Evolutionary conservation across 2,888 invertebrate genomes (phyloP).

Genomic region (Oscheius onirici): DNA sequence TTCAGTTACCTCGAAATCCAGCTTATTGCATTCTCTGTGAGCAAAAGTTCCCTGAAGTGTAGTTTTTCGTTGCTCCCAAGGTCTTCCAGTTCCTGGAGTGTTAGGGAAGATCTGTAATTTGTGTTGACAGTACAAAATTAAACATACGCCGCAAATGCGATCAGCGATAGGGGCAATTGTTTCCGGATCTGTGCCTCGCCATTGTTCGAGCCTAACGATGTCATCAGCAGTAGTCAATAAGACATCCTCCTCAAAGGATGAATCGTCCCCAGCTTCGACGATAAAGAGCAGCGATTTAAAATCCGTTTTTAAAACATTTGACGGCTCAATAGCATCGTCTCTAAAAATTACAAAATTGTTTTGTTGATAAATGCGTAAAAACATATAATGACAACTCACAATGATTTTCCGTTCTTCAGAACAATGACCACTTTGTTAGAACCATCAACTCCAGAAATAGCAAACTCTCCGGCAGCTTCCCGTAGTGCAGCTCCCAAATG

Average conservation of each 20-base stretch:
- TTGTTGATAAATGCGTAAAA: neutral
- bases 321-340: slow-evolving; percentile 50
- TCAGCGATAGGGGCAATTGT: slow-evolving; percentile 65
- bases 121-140: neutral
- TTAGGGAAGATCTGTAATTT: slow-evolving; percentile 22
- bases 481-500: slow-evolving; percentile 63
- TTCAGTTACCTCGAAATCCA: slow-evolving; percentile 53
- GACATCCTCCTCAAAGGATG: slow-evolving; percentile 36
- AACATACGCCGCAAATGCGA: slow-evolving; percentile 58
- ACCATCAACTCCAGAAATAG: slow-evolving; percentile 57
- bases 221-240: slow-evolving; percentile 43
- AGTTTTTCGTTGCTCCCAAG: slow-evolving; percentile 30
- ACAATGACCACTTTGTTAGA: slow-evolving; percentile 64
- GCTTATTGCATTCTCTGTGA: slow-evolving; percentile 46
- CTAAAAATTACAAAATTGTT: slow-evolving; percentile 38
- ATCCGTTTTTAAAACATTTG: slow-evolving; percentile 53
- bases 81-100: slow-evolving; percentile 3
- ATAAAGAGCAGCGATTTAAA: slow-evolving; percentile 62
- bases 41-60: slow-evolving; percentile 4
- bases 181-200: slow-evolving; percentile 63
- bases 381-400: slow-evolving; percentile 39
- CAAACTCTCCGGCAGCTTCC: slow-evolving; percentile 65
- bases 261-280: slow-evolving; percentile 60
- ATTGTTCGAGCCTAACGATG: slow-evolving; percentile 56
- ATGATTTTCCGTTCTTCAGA: slow-evolving; percentile 67